A percentile compares a stretch with the other conserved stretches of the same genome.
These are phyloP conservation scores for Campopleginae sp. DNA, from an alignment of 2,888 invertebrate species.

Conservation along the genomic window DNA sequence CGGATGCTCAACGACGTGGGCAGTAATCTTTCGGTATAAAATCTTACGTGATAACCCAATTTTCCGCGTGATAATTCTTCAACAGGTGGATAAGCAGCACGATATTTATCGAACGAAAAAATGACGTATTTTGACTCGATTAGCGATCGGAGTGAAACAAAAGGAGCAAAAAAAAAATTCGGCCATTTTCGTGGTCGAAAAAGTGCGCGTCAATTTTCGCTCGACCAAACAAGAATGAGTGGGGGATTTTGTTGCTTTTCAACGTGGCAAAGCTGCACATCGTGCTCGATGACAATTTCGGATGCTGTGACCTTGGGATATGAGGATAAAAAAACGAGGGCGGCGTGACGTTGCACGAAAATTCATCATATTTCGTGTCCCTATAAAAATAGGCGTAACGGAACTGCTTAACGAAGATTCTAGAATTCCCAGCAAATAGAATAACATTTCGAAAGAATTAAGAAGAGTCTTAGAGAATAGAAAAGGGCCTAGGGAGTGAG, in stretches of 20 bases:
- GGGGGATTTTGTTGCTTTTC: too few species aligned
- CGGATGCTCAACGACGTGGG: not conserved
- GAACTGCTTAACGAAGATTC: not conserved
- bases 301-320: not conserved
- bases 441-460: slow-evolving; percentile 58
- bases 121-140: not conserved
- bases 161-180: not conserved
- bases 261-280: too few species aligned
- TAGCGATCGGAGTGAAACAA: not conserved
- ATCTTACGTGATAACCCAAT: not conserved
- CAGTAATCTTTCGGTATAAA: not conserved
- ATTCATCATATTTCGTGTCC: not conserved
- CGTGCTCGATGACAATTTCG: not conserved
- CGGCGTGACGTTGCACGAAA: not conserved
- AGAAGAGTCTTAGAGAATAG: slow-evolving; percentile 38
- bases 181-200: not conserved
- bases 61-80: not conserved
- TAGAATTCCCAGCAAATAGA: slow-evolving; percentile 42
- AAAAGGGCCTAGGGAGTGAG: slow-evolving; percentile 25
- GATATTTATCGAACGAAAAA: not conserved
- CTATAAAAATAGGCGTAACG: not conserved
- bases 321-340: not conserved
- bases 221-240: too few species aligned
- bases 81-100: not conserved
- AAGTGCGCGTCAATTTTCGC: not conserved